These are phyloP conservation scores for Pogoniulus pusillus DNA, from an alignment of 2,797 vertebrate genomes.

Conservation along the genomic window DNA sequence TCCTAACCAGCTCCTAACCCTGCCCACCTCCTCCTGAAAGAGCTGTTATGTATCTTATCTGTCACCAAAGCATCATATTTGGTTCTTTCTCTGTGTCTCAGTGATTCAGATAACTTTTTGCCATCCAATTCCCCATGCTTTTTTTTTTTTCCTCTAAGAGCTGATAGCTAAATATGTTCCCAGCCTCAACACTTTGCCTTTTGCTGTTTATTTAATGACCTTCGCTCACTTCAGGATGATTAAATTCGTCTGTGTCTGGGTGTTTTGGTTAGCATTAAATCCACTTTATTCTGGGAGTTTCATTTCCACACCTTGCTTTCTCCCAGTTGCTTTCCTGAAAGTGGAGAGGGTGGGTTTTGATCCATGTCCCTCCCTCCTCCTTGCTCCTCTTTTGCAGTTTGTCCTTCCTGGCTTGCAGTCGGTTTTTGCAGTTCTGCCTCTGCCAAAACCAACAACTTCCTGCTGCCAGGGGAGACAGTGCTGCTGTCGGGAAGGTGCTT, in stretches of 20 bases:
- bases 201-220: conserved; percentile 18
- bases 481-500: neutral
- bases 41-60: neutral
- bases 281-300: conserved; percentile 31
- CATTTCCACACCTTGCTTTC: neutral
- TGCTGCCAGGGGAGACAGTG: rapidly evolving
- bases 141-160: neutral
- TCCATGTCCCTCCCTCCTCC: conserved; percentile 13
- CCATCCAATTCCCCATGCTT: neutral
- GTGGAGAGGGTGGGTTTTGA: neutral
- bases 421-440: neutral
- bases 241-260: neutral
- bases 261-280: conserved; percentile 43
- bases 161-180: neutral
- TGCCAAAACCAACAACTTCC: neutral
- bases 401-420: neutral
- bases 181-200: neutral
- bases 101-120: neutral
- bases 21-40: neutral
- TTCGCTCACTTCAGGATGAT: neutral
- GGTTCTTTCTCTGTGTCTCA: neutral
- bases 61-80: neutral
- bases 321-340: conserved; percentile 43
- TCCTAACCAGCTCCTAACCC: neutral
- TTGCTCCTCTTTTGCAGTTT: neutral